Base-by-base conservation (phyloP, 2,797 vertebrate genomes). In the Acipenser ruthenus region DNA sequence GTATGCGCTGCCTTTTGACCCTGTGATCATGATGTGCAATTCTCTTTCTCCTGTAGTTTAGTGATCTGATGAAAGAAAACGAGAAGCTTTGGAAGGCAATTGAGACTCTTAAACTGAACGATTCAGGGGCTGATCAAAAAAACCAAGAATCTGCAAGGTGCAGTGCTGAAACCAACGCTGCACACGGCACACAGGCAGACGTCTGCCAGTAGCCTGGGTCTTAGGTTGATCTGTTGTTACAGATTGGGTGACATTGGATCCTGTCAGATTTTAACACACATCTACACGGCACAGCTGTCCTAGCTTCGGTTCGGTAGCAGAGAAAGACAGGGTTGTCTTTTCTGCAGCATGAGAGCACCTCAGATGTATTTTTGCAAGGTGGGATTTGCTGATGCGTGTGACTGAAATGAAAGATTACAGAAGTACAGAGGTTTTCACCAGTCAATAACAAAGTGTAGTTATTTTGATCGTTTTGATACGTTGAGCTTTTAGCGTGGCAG, bases 21-120 rank as follows among this genome's bases (percentile, higher is more conserved):
- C 7, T 10, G 68, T 58, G 51, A 12, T 62, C 10, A 4, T 18
- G 50, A 10, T 7, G 11, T 15, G 64, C 50, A 7, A 62, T 18
- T 64, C 49, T 61, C 9, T 18, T 18, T 23, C 67, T 23, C 49
- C 4, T 73, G 4, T 23, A 92, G 90, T 76, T 87, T 73, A 77
- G 60, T 1, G 87, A 90, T 63, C 89, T 89, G 79, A 79, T 78
- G 65, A 79, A 80, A 70, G 90, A 90, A 78, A 91, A 89, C 1
- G 79, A 88, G 72, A 82, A 76, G 66, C 84, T 92, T 48, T 88
- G 86, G 87, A 82, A 73, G 2, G 87, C 87, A 10, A 84, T 92
- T 52, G 75, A 72, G 63, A 78, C 70, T 6, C 76, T 83, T 11
- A 52, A 64, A 5, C 70, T 67, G 12, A 74, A 69, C 53, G 74